Evolutionary conservation across 2,797 vertebrate genomes (phyloP).

Genomic region (Heliangelus exortis): DNA sequence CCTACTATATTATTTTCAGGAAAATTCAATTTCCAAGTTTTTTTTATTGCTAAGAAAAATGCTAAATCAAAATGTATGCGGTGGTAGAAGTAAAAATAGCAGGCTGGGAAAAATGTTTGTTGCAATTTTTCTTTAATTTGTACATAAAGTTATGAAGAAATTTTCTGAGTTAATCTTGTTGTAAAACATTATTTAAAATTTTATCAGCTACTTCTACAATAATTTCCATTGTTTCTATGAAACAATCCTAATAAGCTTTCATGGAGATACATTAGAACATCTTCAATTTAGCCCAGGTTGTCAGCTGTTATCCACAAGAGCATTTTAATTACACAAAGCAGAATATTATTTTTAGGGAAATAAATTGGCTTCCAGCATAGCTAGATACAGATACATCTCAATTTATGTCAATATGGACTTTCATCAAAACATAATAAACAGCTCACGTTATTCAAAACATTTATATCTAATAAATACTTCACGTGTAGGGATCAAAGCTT

Average conservation of each 20-base stretch:
- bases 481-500: background rate
- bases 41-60: background rate
- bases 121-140: background rate
- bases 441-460: background rate
- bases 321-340: slow-evolving; percentile 14
- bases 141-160: background rate
- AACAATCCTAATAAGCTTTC: background rate
- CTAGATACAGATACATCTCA: background rate
- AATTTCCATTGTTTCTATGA: background rate
- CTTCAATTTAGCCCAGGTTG: slow-evolving; percentile 3
- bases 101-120: background rate
- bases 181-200: background rate
- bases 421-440: background rate
- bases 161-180: background rate
- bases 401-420: slow-evolving; percentile 23
- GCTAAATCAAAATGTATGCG: background rate
- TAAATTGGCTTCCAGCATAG: slow-evolving; percentile 7
- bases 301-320: background rate
- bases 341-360: slow-evolving; percentile 20
- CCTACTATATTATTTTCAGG: background rate
- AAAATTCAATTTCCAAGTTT: background rate
- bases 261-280: background rate
- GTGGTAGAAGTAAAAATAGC: background rate
- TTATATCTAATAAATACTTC: background rate
- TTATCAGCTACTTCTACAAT: background rate